Evolutionary conservation across 1,140 invertebrate species (phyloP).

Genomic region (Spodoptera litura): DNA sequence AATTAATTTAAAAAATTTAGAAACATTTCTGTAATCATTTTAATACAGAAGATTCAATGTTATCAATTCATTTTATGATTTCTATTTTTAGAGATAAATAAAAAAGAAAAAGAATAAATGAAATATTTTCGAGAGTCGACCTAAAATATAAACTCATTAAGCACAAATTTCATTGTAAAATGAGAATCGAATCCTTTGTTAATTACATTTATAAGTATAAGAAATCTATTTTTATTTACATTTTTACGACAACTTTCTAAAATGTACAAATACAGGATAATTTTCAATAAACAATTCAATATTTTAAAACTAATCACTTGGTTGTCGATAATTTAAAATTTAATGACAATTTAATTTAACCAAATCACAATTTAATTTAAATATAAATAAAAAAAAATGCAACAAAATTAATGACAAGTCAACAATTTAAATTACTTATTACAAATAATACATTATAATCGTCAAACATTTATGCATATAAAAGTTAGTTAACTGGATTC

Average conservation of each 20-base stretch:
- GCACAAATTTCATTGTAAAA: slow-evolving; percentile 39
- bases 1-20: background rate
- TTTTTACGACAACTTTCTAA: slow-evolving; percentile 45
- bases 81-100: background rate
- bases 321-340: slow-evolving; percentile 33
- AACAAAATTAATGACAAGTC: slow-evolving; percentile 1
- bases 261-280: slow-evolving; percentile 41
- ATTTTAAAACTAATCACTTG: background rate
- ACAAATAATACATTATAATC: background rate
- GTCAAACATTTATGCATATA: background rate
- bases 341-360: background rate
- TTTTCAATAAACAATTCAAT: background rate
- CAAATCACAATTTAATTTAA: background rate
- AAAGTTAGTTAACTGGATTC: slow-evolving; percentile 7
- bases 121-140: background rate
- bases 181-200: slow-evolving; percentile 36
- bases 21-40: background rate
- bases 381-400: slow-evolving; percentile 4
- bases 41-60: no score
- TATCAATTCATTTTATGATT: no score
- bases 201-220: slow-evolving; percentile 56
- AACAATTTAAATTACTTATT: slow-evolving; percentile 33
- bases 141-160: slow-evolving; percentile 10
- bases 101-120: background rate
- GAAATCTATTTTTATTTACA: slow-evolving; percentile 73